Base-by-base conservation (phyloP, 2,888 invertebrate genomes). In the Masnerella sp. region DNA sequence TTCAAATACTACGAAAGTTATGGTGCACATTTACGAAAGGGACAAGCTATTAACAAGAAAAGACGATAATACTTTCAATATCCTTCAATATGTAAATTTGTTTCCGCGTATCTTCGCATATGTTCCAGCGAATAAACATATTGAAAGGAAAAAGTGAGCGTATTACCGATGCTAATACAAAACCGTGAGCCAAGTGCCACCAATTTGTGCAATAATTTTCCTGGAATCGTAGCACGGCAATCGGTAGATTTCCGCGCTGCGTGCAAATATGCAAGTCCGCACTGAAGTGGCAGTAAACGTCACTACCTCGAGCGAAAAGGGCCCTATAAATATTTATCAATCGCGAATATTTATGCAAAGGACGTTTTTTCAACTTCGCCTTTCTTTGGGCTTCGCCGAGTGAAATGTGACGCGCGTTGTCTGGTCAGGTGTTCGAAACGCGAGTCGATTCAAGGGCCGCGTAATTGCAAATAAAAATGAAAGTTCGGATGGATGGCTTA, bases 271-370 rank as follows among this genome's bases (percentile, higher is more conserved):
- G 70, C 49, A n/a, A 20, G 62, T 65, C 58, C 58, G 43, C 32
- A 42, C 45, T 49, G 30, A 65, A 65, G 49, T 54, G 67, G 71
- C 47, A 59, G 62, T 72, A 72, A 72, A 72, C 64, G 59, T 65
- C 54, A 54, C 59, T 18, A 71, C 71, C 65, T 40, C 65, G 64
- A 65, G 71, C 71, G 59, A 71, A 59, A 65, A 59, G 59, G 56
- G 65, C 47, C 47, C 59, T 54, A 71, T 65, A 71, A 65, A 71
- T 71, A 71, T 71, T 71, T 65, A 71, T 71, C 54, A 59, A 58
- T 54, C 42, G 71, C 38, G 42, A 58, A 59, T 64, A 71, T 71
- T 71, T 71, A 64, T 71, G 64, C 58, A 64, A 45, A 58, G 40
- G 62, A 22, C 56, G 51, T 51, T 71, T 59, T 71, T 59, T 40